Evolutionary conservation across 2,888 invertebrate species (phyloP).

Genomic region (Spialia ferax): DNA sequence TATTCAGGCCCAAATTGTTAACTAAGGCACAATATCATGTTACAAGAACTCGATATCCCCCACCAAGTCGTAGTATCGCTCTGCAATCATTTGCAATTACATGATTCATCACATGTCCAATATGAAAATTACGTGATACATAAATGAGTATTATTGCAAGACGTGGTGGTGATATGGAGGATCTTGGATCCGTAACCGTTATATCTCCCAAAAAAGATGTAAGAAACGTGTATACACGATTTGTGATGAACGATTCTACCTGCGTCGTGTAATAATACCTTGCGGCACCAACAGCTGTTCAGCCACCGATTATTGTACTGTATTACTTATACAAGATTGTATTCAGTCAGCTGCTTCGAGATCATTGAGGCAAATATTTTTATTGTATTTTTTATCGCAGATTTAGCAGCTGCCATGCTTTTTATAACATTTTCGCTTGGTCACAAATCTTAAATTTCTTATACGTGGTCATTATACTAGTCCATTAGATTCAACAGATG

Average conservation of each 20-base stretch:
- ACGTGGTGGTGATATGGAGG: neutral
- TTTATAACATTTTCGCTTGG: conserved; percentile 31
- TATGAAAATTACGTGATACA: conserved; percentile 19
- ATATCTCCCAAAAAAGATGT: conserved; percentile 4
- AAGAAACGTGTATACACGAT: neutral
- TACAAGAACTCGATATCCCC: conserved; percentile 45
- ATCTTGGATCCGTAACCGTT: conserved; percentile 13
- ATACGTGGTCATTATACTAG: neutral
- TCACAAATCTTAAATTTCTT: neutral
- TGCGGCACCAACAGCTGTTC: conserved; percentile 68
- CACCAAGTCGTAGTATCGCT: neutral
- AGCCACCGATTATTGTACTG: conserved; percentile 59
- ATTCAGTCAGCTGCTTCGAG: conserved; percentile 51
- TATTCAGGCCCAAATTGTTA: conserved; percentile 55
- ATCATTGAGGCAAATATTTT: conserved; percentile 49
- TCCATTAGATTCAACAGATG: neutral
- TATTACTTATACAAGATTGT: conserved; percentile 59
- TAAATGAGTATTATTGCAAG: conserved; percentile 9
- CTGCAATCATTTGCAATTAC: conserved; percentile 26
- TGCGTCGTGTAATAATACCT: conserved; percentile 65
- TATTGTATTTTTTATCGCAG: conserved; percentile 44
- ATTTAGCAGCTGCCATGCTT: conserved; percentile 47
- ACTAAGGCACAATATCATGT: conserved; percentile 52
- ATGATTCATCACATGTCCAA: conserved; percentile 24
- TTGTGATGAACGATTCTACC: conserved; percentile 67